These are phyloP conservation scores for Pristionchus maxplancki DNA, from an alignment of 2,888 invertebrate genomes.

Conservation along the genomic window DNA sequence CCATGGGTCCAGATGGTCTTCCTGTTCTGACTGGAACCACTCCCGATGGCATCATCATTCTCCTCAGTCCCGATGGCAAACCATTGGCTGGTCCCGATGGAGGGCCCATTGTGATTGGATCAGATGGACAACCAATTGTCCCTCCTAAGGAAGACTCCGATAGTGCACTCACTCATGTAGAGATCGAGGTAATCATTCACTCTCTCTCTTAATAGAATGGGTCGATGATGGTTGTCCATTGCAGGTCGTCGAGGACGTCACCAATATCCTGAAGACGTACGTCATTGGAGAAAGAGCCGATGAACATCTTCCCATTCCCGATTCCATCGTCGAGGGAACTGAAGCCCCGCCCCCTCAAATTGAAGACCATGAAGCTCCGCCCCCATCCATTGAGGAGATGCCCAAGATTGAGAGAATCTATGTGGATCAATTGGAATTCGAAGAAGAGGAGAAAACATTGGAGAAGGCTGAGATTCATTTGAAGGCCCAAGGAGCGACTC, in stretches of 20 bases:
- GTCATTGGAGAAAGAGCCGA: conserved; percentile 74
- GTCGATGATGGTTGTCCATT: conserved; percentile 27
- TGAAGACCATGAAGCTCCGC: conserved; percentile 67
- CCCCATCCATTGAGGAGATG: conserved; percentile 58
- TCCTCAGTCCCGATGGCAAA: conserved; percentile 5
- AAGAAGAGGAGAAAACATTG: conserved; percentile 62
- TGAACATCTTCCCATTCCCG: conserved; percentile 51
- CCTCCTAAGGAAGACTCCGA: conserved; percentile 66
- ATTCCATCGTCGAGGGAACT: neutral
- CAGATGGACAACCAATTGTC: conserved; percentile 57
- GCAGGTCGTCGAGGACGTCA: conserved; percentile 75
- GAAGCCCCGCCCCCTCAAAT: conserved; percentile 54
- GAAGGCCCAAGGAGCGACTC: conserved; percentile 68
- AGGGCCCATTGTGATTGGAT: conserved; percentile 50
- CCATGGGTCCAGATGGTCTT: conserved; percentile 20
- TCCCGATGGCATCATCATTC: conserved; percentile 20
- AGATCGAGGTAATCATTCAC: conserved; percentile 56
- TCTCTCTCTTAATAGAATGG: neutral
- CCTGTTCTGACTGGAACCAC: conserved; percentile 27
- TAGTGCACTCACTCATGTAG: conserved; percentile 74
- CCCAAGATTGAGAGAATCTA: conserved; percentile 69
- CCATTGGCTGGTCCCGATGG: conserved; percentile 41
- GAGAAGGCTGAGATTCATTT: conserved; percentile 68
- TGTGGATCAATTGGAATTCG: conserved; percentile 70
- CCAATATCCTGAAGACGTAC: conserved; percentile 76